Evolutionary conservation across 2,797 vertebrate species (phyloP), one percentile per base, ranked within the genome.

Genomic region (Dendrocincla fuliginosa): DNA sequence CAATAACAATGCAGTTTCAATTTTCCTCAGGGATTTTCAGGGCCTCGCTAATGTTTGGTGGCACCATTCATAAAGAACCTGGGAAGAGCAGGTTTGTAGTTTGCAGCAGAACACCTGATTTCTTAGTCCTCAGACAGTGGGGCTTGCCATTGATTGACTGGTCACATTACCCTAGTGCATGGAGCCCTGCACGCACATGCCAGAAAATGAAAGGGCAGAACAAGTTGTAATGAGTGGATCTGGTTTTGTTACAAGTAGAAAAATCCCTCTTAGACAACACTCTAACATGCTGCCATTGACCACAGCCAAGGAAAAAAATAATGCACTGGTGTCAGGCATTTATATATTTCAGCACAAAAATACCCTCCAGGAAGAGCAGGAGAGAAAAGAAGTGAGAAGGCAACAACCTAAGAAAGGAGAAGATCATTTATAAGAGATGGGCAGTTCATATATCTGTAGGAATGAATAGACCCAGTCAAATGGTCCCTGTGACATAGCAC

Each of bases 401-500:
- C 65, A 84, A 47, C 53, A 92, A 85, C 71, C 47, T 89, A 92
- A 88, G 82, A 83, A 55, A 95, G 61, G n/a, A 94, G 33, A 49
- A 95, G 61, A 87, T 78, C 6, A 63, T 92, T 94, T 91, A 30
- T 47, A 89, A 84, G 87, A 89, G 61, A 89, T 13, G 59, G 55
- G 11, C 55, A 93, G 89, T 88, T 85, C 91, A 81, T 92, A 20
- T 61, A 84, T 96, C 87, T 91, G 55, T 75, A 91, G 56, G 82
- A 86, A 80, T 65, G 82, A 95, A 93, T 25, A 73, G 79, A 81
- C 41, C 10, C 69, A 65, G 50, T 69, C 35, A 46, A 92, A 73
- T 10, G 82, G 82, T 68, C 79, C 56, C 79, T 47, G 42, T 71
- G 93, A 94, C 74, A 89, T 50, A 93, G 92, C 87, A 95, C 95